Conservation (phyloP, 2,113 vertebrate genomes). For the Pagrus major region DNA sequence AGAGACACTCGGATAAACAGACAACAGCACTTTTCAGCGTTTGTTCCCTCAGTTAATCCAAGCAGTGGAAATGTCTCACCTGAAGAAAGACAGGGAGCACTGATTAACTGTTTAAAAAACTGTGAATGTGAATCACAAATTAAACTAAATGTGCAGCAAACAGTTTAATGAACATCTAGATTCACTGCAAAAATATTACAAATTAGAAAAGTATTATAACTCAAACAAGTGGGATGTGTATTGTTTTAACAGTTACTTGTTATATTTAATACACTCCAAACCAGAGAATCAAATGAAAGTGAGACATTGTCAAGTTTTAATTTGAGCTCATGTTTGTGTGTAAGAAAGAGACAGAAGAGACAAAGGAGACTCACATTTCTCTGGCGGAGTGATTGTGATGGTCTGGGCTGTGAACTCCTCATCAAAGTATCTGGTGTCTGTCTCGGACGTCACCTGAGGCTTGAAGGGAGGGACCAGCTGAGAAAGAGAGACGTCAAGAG, state of each 20-base stretch:
- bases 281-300: background rate
- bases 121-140: background rate
- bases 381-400: constrained; percentile 89
- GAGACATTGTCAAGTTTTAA: background rate
- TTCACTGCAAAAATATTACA: background rate
- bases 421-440: constrained; percentile 89
- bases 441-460: constrained; percentile 89
- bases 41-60: constrained; percentile 28
- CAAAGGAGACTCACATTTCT: constrained; percentile 84
- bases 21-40: constrained; percentile 28
- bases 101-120: background rate
- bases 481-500: constrained; percentile 31
- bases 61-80: constrained; percentile 27
- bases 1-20: constrained; percentile 51
- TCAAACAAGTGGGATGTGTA: background rate
- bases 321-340: constrained; percentile 12
- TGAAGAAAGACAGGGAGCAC: background rate
- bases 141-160: background rate
- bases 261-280: background rate
- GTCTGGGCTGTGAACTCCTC: constrained; percentile 90
- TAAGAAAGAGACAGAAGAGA: background rate
- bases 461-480: constrained; percentile 88
- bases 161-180: background rate
- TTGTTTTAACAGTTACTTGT: background rate
- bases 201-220: no score